A percentile compares a stretch with the other conserved stretches of the same genome.
Evolutionary conservation across 2,113 vertebrate genomes (phyloP).

Genomic region (Seriola aureovittata): DNA sequence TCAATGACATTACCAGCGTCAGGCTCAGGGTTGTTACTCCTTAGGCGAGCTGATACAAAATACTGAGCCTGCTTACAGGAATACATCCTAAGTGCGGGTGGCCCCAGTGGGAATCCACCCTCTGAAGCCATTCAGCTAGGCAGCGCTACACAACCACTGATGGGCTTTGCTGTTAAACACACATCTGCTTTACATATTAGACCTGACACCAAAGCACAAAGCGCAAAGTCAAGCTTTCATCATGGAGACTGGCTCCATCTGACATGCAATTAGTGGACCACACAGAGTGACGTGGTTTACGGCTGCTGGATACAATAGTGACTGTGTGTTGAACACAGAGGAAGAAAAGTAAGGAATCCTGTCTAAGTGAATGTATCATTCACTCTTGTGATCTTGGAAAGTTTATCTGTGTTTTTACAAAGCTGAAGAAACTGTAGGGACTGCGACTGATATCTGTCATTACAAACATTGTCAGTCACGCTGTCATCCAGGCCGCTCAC

Average conservation of each 20-base stretch:
- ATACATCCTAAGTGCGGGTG: constrained; percentile 67
- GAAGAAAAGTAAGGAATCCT: constrained; percentile 16
- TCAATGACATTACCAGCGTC: background rate
- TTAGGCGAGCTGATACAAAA: background rate
- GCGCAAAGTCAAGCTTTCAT: constrained; percentile 79
- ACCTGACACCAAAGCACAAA: constrained; percentile 76
- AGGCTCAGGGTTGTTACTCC: background rate
- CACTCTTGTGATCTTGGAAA: constrained; percentile 1
- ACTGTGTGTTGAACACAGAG: constrained; percentile 30
- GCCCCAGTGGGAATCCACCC: constrained; percentile 69
- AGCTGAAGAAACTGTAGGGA: background rate
- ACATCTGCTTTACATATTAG: constrained; percentile 83
- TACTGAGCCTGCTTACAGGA: constrained; percentile 50
- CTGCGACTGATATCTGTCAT: background rate
- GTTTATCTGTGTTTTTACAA: constrained; percentile 23
- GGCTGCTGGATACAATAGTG: constrained; percentile 52
- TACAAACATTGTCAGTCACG: background rate
- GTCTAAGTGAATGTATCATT: background rate
- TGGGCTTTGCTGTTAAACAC: constrained; percentile 74
- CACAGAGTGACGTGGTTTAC: constrained; percentile 75
- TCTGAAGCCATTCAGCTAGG: constrained; percentile 53
- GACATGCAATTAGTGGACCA: constrained; percentile 78
- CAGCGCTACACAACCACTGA: constrained; percentile 66
- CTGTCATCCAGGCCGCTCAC: background rate
- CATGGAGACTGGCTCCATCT: constrained; percentile 76